These are phyloP conservation scores for Hippoglossus hippoglossus DNA, from an alignment of 2,797 vertebrate species.

Conservation along the genomic window DNA sequence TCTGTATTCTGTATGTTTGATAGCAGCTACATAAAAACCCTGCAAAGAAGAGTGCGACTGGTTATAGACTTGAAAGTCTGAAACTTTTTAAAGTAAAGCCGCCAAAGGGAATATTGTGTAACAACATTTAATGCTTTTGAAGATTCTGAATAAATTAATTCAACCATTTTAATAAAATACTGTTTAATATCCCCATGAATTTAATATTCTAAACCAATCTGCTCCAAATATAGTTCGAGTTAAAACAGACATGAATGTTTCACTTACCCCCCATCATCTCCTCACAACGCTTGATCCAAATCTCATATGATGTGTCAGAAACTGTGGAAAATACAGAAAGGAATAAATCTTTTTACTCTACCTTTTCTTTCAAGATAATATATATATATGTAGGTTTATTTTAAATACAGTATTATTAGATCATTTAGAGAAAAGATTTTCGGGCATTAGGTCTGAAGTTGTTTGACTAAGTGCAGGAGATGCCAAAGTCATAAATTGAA, in stretches of 20 bases:
- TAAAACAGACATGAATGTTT: background rate
- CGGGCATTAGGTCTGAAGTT: background rate
- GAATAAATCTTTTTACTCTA: background rate
- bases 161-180: background rate
- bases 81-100: background rate
- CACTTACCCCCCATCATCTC: conserved; percentile 89
- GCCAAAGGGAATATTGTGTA: background rate
- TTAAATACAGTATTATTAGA: background rate
- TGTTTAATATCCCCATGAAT: background rate
- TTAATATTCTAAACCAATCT: background rate
- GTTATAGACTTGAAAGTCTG: conserved; percentile 3
- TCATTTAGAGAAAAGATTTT: background rate
- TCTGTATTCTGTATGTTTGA: conserved; percentile 14
- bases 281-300: conserved; percentile 93
- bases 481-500: background rate
- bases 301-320: conserved; percentile 84
- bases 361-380: background rate
- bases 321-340: conserved; percentile 74
- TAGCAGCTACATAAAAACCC: conserved; percentile 5
- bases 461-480: conserved; percentile 8
- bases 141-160: background rate
- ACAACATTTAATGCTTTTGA: background rate
- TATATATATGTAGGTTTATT: background rate
- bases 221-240: background rate
- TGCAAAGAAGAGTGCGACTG: background rate